Evolutionary conservation across 2,888 invertebrate species (phyloP).

Genomic region (Epiblema foenella): DNA sequence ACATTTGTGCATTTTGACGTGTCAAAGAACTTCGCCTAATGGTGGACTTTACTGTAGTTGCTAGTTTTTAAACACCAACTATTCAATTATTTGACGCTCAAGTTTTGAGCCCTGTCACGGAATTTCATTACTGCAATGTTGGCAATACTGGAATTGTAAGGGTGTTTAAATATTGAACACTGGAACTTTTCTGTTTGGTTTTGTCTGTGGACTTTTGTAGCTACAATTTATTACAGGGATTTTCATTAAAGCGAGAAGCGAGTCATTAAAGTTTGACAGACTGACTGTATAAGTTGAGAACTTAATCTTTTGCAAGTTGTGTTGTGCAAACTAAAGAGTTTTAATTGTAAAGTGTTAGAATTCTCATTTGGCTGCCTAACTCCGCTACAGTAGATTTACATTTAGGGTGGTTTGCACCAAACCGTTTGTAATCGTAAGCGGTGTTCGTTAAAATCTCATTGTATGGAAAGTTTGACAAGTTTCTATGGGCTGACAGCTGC

Average conservation of each 20-base stretch:
- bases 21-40: too few species aligned
- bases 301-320: slow-evolving; percentile 9
- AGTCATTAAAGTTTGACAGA: slow-evolving; percentile 20
- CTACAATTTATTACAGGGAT: slow-evolving; percentile 24
- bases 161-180: slow-evolving; percentile 36
- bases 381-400: slow-evolving; percentile 26
- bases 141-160: slow-evolving; percentile 28
- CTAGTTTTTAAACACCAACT: slow-evolving; percentile 46
- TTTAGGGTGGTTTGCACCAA: too few species aligned
- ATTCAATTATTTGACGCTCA: slow-evolving; percentile 44
- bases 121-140: slow-evolving; percentile 40
- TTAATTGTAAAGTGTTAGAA: slow-evolving; percentile 16
- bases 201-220: slow-evolving; percentile 21
- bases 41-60: slow-evolving; percentile 38
- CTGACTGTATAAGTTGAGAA: not conserved
- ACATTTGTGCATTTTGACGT: too few species aligned
- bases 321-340: slow-evolving; percentile 24
- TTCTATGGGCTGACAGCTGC: too few species aligned
- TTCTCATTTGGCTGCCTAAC: slow-evolving; percentile 49
- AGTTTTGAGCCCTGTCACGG: slow-evolving; percentile 37
- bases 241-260: slow-evolving; percentile 31
- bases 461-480: too few species aligned
- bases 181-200: slow-evolving; percentile 22
- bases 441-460: too few species aligned
- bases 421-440: too few species aligned